A percentile compares a stretch with the other conserved stretches of the same genome.
Evolutionary conservation across 2,113 vertebrate species (phyloP).

Genomic region (Megalops atlanticus): DNA sequence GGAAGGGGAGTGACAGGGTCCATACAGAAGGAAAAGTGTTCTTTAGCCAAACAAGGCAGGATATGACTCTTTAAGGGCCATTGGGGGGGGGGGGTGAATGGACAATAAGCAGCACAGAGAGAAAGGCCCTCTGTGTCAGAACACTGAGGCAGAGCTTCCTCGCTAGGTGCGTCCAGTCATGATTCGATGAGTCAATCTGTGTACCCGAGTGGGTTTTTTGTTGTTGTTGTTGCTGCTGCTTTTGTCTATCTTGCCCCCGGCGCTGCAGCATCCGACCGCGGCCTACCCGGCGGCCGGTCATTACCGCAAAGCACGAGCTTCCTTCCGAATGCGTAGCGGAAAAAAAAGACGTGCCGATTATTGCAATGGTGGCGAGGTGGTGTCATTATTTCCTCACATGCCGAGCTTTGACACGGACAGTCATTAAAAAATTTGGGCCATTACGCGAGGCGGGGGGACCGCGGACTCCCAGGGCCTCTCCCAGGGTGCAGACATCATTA

Average conservation of each 20-base stretch:
- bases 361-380: too few relatives aligned
- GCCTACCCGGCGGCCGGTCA: neutral
- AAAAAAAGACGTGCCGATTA: too few relatives aligned
- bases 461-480: constrained; percentile 61
- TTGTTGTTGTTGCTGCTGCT: constrained; percentile 29
- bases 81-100: constrained; percentile 63
- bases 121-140: constrained; percentile 66
- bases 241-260: constrained; percentile 29
- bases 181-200: too few relatives aligned
- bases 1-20: constrained; percentile 68
- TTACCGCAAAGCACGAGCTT: neutral
- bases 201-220: constrained; percentile 18
- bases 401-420: neutral
- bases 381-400: too few relatives aligned
- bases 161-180: constrained; percentile 50
- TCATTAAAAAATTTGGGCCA: neutral
- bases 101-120: constrained; percentile 65
- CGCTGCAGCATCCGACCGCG: constrained; percentile 33
- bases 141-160: constrained; percentile 57
- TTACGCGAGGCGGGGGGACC: neutral
- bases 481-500: constrained; percentile 61
- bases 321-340: neutral
- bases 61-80: constrained; percentile 77
- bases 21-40: constrained; percentile 74
- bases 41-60: constrained; percentile 76